Percentiles rank a stretch among this genome's conserved stretches.
Evolutionary conservation across 2,797 vertebrate genomes (phyloP).

Genomic region (Vultur gryphus): DNA sequence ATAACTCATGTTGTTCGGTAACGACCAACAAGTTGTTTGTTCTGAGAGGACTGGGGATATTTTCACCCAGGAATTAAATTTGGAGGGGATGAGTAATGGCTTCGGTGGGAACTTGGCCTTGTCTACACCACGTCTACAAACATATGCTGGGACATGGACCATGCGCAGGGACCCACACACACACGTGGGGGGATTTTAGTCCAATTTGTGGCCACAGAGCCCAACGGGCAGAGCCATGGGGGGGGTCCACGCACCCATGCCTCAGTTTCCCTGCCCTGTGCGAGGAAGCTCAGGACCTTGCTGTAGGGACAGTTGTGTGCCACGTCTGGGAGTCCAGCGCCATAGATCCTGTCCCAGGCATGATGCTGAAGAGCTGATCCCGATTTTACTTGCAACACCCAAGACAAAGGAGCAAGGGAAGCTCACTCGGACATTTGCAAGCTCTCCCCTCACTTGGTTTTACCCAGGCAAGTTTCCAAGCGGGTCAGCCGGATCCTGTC

Average conservation of each 20-base stretch:
- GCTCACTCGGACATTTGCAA: fast-evolving
- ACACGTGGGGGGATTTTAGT: fast-evolving
- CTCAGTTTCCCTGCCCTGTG: background rate
- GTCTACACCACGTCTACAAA: background rate
- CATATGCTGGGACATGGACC: fast-evolving
- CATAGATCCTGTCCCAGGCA: fast-evolving
- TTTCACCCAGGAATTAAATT: background rate
- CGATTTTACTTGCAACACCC: background rate
- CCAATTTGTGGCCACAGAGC: fast-evolving
- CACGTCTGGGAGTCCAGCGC: fast-evolving
- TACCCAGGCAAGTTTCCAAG: background rate
- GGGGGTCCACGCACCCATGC: fast-evolving
- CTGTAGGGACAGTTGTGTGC: background rate
- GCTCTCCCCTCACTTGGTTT: fast-evolving
- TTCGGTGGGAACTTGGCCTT: background rate
- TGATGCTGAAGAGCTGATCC: background rate
- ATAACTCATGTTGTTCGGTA: background rate
- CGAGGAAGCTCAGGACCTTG: background rate
- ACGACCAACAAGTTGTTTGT: background rate
- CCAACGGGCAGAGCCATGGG: background rate
- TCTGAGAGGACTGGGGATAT: background rate
- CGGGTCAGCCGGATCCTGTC: fast-evolving
- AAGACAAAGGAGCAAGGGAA: background rate
- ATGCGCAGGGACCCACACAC: fast-evolving
- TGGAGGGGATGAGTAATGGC: background rate